phyloP scores from a whole-genome alignment of 2,113 vertebrate genomes.

The Grantiella picta region DNA sequence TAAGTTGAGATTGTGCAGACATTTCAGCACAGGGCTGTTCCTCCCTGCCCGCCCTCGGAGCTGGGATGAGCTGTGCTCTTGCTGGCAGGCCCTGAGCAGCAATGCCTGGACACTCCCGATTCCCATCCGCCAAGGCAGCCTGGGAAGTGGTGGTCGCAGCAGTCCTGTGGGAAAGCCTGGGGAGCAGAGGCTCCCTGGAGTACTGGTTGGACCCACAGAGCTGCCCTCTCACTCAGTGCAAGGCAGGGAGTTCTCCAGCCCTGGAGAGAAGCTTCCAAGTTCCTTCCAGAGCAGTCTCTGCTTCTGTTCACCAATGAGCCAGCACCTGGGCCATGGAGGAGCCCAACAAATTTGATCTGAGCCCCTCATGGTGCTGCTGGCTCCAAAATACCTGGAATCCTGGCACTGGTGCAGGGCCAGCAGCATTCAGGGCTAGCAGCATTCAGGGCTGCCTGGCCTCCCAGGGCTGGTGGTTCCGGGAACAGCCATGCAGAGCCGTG shows the following conservation, averaged over 20 bases:
- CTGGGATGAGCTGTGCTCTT: not conserved
- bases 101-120: not conserved
- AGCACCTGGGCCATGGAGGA: rapidly evolving
- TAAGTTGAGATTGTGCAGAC: not conserved
- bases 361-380: rapidly evolving
- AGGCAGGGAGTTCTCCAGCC: not conserved
- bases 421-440: not conserved
- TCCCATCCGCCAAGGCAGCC: not conserved
- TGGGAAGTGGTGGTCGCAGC: not conserved
- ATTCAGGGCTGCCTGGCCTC: not conserved
- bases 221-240: not conserved
- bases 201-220: not conserved
- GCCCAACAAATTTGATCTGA: not conserved
- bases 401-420: not conserved
- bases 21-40: not conserved
- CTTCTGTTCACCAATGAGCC: not conserved
- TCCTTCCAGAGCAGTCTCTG: not conserved
- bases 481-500: not conserved
- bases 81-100: not conserved
- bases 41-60: not conserved
- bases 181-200: not conserved
- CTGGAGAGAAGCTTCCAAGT: not conserved
- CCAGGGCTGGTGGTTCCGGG: not conserved
- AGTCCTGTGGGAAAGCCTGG: rapidly evolving
- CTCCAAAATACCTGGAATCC: not conserved